Conservation (phyloP, 2,888 invertebrate genomes). For the Leucania comma region DNA sequence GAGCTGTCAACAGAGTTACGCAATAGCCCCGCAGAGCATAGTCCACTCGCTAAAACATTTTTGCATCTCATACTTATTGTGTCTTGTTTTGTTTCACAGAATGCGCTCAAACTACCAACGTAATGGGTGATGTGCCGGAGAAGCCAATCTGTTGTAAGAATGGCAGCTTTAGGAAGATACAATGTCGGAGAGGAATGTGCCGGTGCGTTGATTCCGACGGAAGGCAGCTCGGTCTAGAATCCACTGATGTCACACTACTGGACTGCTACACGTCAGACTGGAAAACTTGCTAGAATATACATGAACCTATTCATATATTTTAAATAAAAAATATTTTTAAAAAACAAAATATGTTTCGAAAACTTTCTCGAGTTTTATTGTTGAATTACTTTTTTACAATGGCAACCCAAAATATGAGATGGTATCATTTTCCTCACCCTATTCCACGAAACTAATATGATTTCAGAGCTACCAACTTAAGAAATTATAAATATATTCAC, state of each 20-base stretch:
- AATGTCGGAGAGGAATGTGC: conserved; percentile 91
- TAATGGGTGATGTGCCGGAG: conserved; percentile 82
- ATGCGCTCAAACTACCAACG: conserved; percentile 90
- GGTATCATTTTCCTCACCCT: conserved; percentile 25
- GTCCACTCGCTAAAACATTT: background rate
- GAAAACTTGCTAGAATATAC: conserved; percentile 76
- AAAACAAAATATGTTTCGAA: background rate
- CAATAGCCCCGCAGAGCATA: no score
- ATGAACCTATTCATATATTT: background rate
- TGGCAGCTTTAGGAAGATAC: conserved; percentile 92
- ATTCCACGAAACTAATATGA: conserved; percentile 23
- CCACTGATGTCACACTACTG: conserved; percentile 74
- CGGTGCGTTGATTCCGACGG: conserved; percentile 92
- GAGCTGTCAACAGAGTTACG: no score
- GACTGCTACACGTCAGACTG: conserved; percentile 75
- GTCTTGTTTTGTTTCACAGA: conserved; percentile 82
- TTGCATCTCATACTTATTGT: background rate
- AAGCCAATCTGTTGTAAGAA: conserved; percentile 91
- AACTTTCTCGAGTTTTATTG: background rate
- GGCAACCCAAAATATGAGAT: background rate
- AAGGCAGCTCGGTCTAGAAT: conserved; percentile 85
- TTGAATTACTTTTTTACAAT: background rate
- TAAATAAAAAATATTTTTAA: background rate
- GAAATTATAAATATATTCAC: conserved; percentile 8
- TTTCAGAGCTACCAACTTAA: conserved; percentile 10